phyloP scores from a whole-genome alignment of 2,888 invertebrate genomes.

The Neoascia interrupta region DNA sequence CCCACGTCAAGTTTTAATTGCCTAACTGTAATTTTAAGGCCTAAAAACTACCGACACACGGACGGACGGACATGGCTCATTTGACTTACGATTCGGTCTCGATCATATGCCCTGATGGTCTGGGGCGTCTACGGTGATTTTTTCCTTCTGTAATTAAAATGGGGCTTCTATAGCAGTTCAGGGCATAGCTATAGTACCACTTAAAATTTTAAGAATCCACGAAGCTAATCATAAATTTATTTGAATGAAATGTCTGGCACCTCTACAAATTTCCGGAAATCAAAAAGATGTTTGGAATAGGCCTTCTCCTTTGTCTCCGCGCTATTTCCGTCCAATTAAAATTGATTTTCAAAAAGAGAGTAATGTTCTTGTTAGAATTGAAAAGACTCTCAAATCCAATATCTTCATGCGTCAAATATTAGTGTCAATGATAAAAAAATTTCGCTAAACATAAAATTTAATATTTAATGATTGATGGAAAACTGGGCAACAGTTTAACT shows the following conservation, averaged over 20 bases:
- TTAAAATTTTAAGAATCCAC: not conserved
- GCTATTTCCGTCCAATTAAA: conserved; percentile 13
- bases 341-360: conserved; percentile 10
- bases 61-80: no score
- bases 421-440: not conserved
- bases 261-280: conserved; percentile 1
- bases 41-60: no score
- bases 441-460: not conserved
- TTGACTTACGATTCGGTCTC: no score
- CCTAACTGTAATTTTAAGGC: no score
- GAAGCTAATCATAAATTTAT: not conserved
- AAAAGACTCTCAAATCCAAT: conserved; percentile 5
- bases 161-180: no score
- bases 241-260: conserved; percentile 1
- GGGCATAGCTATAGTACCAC: conserved; percentile 4
- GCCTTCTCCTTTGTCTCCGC: conserved; percentile 1
- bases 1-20: no score
- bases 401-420: conserved; percentile 5
- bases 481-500: conserved; percentile 1
- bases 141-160: no score
- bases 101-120: no score
- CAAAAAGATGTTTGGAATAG: conserved; percentile 14
- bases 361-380: not conserved
- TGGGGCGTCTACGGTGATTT: no score
- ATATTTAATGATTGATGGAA: conserved; percentile 8